Base-by-base conservation (phyloP, 1,140 invertebrate genomes). In the Dendroctonus ponderosae region DNA sequence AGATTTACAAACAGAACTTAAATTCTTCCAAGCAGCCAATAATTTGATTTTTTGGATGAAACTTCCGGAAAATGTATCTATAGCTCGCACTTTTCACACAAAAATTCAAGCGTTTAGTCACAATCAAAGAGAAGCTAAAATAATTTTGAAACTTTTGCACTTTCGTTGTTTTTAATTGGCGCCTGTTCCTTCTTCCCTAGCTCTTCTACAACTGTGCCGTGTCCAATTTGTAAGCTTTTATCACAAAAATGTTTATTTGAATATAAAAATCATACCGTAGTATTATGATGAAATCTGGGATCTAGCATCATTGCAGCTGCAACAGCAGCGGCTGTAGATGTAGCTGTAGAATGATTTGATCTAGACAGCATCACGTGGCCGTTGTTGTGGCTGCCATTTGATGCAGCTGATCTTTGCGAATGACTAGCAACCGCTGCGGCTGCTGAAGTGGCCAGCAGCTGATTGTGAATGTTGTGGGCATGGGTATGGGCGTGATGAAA, bases 291-390 rank as follows among this genome's bases (percentile, higher is more conserved):
- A 67, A 79, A 79, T 49, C 78, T 53, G 15, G 78, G 78, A 75
- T 79, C 78, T 9, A 79, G 64, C 78, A 79, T 79, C 78, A 79
- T 79, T 6, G 78, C 78, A 5, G 78, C 77, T 38, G 77, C 77
- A 7, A 79, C 78, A 53, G 78, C 78, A 8, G 78, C 76, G 7
- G 78, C 77, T 12, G 77, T 78, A 5, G 78, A 77, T 8, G 78
- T 78, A 9, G 77, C 74, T 26, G 76, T 75, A 0, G 76, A 71
- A 64, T 77, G 76, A 66, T 77, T 77, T 11, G 63, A 64, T 59
- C 76, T 71, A 7, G 72, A 67, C 11, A 77, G 53, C 76, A 79
- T 76, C 49, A 76, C 75, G 62, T 78, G 77, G 42, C 73, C 72
- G 15, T 71, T 74, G 40, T 72, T 74, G 39, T 75, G 74, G 71